Evolutionary conservation across 2,888 invertebrate genomes (phyloP), one percentile per base, ranked within the genome.

Genomic region (Trichogramma dendrolimi): DNA sequence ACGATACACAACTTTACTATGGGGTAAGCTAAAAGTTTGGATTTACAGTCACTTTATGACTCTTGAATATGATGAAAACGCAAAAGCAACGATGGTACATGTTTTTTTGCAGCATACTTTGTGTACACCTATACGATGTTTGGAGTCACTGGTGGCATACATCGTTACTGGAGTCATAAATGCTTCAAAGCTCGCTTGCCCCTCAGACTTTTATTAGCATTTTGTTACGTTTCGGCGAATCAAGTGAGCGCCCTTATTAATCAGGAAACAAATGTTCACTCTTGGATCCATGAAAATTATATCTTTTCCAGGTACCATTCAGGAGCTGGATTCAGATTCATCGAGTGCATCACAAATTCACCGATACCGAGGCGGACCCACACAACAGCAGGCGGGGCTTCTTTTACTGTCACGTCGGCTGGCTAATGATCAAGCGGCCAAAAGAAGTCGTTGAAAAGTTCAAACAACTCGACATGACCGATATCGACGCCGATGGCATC

Each of bases 351-450:
- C 92, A 92, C 79, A 90, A 90, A 72, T 92, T 86, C 80, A 84
- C 84, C 67, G 87, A 87, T 69, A 87, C 87, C 0, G 86, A 90
- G 69, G 90, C 84, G 0, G 92, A 92, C 75, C 92, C 92, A 0
- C 91, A 92, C 78, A 91, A 92, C 74, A 84, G 89, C 0, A 85
- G 83, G 52, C 81, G 91, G 51, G 94, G 94, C 1, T 92, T 94
- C 81, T 94, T 93, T 82, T 94, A 93, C 80, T 85, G 89, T 3
- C 94, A 94, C 75, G 85, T 94, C 57, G 94, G 94, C 5, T 95
- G 94, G 94, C 80, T 94, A 27, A 84, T 93, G 84, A 80, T 81
- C 64, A 85, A 83, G 67, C 93, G 92, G 75, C 93, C 94, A 73
- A 92, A 91, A 0, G 84, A 86, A 65, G 89, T 91, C 44, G 85